Evolutionary conservation across 2,797 vertebrate species (phyloP).

Genomic region (Heliangelus exortis): DNA sequence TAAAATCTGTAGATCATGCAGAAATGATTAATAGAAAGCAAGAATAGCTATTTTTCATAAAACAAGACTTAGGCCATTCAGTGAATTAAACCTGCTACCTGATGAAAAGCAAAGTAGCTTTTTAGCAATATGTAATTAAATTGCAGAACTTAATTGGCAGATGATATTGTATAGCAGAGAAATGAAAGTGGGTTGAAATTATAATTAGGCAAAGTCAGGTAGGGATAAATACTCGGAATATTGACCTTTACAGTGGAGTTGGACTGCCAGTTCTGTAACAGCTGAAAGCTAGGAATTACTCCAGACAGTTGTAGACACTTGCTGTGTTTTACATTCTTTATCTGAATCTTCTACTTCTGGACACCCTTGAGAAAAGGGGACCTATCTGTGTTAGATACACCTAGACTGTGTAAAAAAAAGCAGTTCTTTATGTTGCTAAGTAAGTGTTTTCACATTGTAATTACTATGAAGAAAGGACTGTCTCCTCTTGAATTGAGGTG

Average conservation of each 20-base stretch:
- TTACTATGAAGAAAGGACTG: background rate
- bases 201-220: background rate
- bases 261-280: background rate
- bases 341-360: background rate
- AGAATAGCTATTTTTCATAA: background rate
- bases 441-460: background rate
- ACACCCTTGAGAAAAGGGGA: background rate
- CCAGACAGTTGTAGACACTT: background rate
- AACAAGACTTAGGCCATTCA: background rate
- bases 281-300: background rate
- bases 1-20: background rate
- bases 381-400: background rate
- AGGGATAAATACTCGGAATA: background rate
- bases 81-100: background rate
- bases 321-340: background rate
- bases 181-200: background rate
- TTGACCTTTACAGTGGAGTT: background rate
- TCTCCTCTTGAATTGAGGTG: background rate
- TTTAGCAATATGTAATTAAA: constrained; percentile 10
- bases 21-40: background rate
- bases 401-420: background rate
- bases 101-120: background rate
- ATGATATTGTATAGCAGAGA: background rate
- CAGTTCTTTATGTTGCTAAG: background rate
- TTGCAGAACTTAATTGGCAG: background rate